Percentiles rank a stretch among this genome's conserved stretches.
phyloP scores from a whole-genome alignment of 2,888 invertebrate species.

The Drosophila koepferae region DNA sequence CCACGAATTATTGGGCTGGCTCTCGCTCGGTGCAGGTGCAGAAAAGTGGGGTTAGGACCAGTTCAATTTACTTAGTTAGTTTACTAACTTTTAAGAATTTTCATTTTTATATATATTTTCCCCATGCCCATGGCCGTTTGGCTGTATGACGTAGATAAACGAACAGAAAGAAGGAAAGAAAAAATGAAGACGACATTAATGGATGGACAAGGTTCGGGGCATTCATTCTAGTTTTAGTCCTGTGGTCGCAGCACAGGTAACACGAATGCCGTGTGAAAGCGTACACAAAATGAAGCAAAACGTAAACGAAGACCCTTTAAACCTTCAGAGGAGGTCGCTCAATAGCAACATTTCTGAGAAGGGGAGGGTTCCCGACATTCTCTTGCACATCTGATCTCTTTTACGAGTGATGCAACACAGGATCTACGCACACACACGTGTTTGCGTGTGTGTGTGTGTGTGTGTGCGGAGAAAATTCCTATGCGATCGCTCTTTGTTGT shows the following conservation, averaged over 20 bases:
- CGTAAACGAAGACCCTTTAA: slow-evolving; percentile 53
- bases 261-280: slow-evolving; percentile 61
- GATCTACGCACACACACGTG: slow-evolving; percentile 46
- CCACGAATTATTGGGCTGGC: slow-evolving; percentile 74
- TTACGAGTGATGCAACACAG: slow-evolving; percentile 70
- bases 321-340: slow-evolving; percentile 69
- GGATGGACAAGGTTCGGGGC: slow-evolving; percentile 29
- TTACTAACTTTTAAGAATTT: slow-evolving; percentile 26
- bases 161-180: slow-evolving; percentile 13
- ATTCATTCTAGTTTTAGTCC: slow-evolving; percentile 44
- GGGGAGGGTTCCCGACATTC: slow-evolving; percentile 59
- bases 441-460: slow-evolving; percentile 10
- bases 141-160: neutral
- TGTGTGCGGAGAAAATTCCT: slow-evolving; percentile 60
- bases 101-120: neutral
- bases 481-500: slow-evolving; percentile 73
- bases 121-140: neutral
- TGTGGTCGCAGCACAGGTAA: slow-evolving; percentile 59
- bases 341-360: slow-evolving; percentile 57
- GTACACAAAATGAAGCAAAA: slow-evolving; percentile 46
- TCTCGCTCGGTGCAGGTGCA: slow-evolving; percentile 74
- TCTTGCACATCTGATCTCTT: slow-evolving; percentile 74
- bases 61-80: slow-evolving; percentile 34
- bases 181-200: slow-evolving; percentile 39
- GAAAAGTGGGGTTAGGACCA: slow-evolving; percentile 75